These are phyloP conservation scores for Fratercula arctica DNA, from an alignment of 2,797 vertebrate genomes.

Conservation along the genomic window DNA sequence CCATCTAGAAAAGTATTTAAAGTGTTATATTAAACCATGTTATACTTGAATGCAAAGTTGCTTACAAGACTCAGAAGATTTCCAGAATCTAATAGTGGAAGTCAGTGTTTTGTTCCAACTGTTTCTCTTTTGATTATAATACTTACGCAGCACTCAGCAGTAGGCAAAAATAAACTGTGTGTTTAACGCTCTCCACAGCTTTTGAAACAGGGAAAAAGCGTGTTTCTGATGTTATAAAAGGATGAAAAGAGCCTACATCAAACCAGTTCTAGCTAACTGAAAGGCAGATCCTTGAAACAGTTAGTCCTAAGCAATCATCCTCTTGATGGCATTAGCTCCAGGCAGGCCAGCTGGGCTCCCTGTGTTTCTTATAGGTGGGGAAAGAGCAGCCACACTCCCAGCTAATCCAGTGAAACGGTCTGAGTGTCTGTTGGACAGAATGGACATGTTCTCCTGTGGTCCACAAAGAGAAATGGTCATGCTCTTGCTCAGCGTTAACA, in stretches of 20 bases:
- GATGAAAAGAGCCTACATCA: background rate
- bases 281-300: background rate
- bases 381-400: background rate
- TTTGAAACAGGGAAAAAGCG: background rate
- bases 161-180: background rate
- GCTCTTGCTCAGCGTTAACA: background rate
- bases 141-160: background rate
- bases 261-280: background rate
- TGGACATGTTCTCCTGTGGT: accelerated
- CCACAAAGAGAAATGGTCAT: background rate
- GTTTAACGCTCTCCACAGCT: background rate
- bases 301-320: background rate
- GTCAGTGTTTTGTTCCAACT: background rate
- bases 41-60: background rate
- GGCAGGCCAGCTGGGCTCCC: background rate
- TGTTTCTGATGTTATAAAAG: background rate
- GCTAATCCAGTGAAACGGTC: background rate
- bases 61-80: conserved; percentile 29
- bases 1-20: background rate
- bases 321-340: background rate
- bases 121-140: background rate
- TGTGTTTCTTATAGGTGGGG: accelerated
- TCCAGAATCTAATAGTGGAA: background rate
- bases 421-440: background rate
- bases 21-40: background rate